Percentiles rank a stretch among this genome's conserved stretches.
phyloP scores from a whole-genome alignment of 1,140 invertebrate genomes.

The Lineus longissimus region DNA sequence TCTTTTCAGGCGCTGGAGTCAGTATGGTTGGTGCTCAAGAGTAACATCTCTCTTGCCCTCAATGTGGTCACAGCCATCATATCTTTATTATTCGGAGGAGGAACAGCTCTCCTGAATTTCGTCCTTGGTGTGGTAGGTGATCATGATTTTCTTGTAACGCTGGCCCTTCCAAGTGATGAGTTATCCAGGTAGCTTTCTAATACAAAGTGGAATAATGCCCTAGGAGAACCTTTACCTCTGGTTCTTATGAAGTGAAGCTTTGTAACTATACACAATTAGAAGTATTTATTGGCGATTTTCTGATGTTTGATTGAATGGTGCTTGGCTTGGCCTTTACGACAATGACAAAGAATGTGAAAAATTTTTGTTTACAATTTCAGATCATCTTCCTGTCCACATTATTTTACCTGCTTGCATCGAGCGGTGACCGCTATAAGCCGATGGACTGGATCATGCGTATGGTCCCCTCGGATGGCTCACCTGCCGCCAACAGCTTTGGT shows the following conservation, averaged over 20 bases:
- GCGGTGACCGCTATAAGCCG: constrained; percentile 84
- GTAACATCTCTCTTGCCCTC: constrained; percentile 88
- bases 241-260: too few relatives aligned
- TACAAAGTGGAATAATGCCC: too few relatives aligned
- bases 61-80: constrained; percentile 79
- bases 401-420: constrained; percentile 89
- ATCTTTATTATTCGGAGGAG: constrained; percentile 84
- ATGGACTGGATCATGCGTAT: constrained; percentile 76
- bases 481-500: constrained; percentile 61
- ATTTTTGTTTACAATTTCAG: constrained; percentile 57
- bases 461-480: constrained; percentile 54
- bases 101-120: constrained; percentile 89
- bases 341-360: too few relatives aligned
- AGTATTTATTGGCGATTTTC: too few relatives aligned
- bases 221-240: too few relatives aligned
- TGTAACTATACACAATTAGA: too few relatives aligned
- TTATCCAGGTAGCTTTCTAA: too few relatives aligned
- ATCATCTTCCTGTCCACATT: constrained; percentile 93
- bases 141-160: too few relatives aligned
- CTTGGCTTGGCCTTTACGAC: too few relatives aligned
- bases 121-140: constrained; percentile 78
- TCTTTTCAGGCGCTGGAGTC: constrained; percentile 70
- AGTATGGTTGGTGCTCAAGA: constrained; percentile 85
- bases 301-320: too few relatives aligned
- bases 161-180: too few relatives aligned